A percentile compares a stretch with the other conserved stretches of the same genome.
phyloP scores from a whole-genome alignment of 2,797 vertebrate species.

The Paramormyrops hopkinsi region DNA sequence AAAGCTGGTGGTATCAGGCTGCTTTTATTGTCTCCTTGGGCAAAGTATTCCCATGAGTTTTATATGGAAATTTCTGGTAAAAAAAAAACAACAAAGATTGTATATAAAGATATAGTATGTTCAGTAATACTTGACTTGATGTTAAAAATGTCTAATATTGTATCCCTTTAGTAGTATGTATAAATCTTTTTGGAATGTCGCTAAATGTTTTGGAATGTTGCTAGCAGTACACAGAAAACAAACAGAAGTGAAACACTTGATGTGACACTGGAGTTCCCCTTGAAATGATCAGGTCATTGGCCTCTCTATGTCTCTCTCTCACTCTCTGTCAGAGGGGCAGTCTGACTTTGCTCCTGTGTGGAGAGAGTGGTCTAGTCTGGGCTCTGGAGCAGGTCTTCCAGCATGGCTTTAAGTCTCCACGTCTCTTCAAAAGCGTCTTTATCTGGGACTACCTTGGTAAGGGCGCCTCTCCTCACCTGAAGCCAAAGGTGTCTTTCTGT shows the following conservation, averaged over 20 bases:
- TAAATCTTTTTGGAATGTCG: neutral
- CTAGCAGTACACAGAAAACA: neutral
- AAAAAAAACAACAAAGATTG: neutral
- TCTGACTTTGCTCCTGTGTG: slow-evolving; percentile 89
- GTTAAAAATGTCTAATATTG: neutral
- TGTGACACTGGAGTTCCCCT: neutral
- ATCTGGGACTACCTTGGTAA: slow-evolving; percentile 99
- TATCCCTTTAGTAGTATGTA: neutral
- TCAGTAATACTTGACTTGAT: neutral
- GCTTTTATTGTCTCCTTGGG: neutral
- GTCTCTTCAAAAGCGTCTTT: slow-evolving; percentile 98
- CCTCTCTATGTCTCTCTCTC: slow-evolving; percentile 27
- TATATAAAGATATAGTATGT: neutral
- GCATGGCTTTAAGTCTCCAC: slow-evolving; percentile 93
- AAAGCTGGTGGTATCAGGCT: neutral
- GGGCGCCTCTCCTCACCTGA: slow-evolving; percentile 10
- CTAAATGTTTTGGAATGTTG: neutral
- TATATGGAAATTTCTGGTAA: neutral
- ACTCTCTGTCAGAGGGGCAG: slow-evolving; percentile 78
- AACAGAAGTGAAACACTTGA: neutral
- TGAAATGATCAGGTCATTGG: neutral
- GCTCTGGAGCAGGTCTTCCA: slow-evolving; percentile 96
- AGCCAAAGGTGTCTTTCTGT: neutral
- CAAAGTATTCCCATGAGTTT: neutral
- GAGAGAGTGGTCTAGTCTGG: slow-evolving; percentile 91